Conservation (phyloP, 2,797 vertebrate genomes). For the Rhabdomys pumilio region DNA sequence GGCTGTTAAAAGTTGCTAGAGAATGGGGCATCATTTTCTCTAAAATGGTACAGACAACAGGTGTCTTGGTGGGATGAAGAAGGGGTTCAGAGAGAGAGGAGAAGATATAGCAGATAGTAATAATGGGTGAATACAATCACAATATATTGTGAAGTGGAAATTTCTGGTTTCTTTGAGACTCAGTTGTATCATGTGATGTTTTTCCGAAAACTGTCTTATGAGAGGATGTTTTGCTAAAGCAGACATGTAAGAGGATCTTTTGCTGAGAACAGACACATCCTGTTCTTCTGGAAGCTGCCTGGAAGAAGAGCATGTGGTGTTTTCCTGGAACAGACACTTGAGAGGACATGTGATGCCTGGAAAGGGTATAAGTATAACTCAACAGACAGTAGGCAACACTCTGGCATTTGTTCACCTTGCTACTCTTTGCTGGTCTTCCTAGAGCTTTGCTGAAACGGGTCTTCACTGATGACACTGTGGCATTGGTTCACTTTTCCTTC, state of each 20-base stretch:
- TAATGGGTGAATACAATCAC: background rate
- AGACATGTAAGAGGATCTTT: background rate
- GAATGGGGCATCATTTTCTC: background rate
- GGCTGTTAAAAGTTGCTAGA: background rate
- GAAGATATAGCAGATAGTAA: background rate
- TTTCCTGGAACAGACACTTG: background rate
- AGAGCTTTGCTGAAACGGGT: background rate
- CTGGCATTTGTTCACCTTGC: background rate
- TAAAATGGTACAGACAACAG: background rate
- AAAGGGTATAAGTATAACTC: background rate
- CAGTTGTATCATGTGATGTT: background rate
- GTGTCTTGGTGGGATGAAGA: background rate
- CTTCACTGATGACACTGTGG: background rate
- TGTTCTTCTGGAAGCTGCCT: background rate
- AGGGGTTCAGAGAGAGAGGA: background rate
- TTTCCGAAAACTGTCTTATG: background rate
- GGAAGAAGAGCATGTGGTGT: background rate
- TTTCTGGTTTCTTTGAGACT: background rate
- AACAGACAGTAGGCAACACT: background rate
- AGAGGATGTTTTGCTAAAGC: background rate
- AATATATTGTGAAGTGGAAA: background rate
- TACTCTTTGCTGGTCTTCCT: background rate
- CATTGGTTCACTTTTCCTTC: background rate
- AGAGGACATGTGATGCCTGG: background rate
- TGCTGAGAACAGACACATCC: background rate